Evolutionary conservation across 2,797 vertebrate genomes (phyloP).

Genomic region (Leontopithecus rosalia): DNA sequence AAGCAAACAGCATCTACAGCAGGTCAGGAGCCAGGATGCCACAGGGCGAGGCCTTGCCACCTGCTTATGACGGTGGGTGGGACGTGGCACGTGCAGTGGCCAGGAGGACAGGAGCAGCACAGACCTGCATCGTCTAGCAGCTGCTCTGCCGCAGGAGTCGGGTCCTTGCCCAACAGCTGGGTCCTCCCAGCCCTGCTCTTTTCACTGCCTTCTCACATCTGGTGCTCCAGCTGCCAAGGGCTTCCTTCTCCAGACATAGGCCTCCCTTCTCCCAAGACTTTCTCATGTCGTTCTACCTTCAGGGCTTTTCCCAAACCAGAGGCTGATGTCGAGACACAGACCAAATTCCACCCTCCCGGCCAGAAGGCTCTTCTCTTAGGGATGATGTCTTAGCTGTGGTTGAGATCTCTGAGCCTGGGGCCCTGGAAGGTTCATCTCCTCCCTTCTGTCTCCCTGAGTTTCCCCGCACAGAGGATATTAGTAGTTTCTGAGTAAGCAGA

Average conservation of each 20-base stretch:
- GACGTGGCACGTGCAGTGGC: neutral
- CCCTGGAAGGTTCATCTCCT: neutral
- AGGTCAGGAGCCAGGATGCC: neutral
- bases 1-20: neutral
- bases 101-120: neutral
- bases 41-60: neutral
- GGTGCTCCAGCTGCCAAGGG: neutral
- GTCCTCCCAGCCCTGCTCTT: neutral
- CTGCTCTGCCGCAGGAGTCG: neutral
- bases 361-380: neutral
- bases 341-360: neutral
- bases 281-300: neutral
- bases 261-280: neutral
- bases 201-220: neutral
- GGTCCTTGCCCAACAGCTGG: neutral
- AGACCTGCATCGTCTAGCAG: neutral
- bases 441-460: neutral
- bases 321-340: neutral
- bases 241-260: neutral
- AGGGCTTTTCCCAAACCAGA: neutral
- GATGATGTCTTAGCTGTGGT: neutral
- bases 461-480: neutral
- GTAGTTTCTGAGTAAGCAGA: neutral
- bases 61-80: neutral
- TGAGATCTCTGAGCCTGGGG: neutral